These are phyloP conservation scores for Dioctria linearis DNA, from an alignment of 2,888 invertebrate genomes.

Conservation along the genomic window DNA sequence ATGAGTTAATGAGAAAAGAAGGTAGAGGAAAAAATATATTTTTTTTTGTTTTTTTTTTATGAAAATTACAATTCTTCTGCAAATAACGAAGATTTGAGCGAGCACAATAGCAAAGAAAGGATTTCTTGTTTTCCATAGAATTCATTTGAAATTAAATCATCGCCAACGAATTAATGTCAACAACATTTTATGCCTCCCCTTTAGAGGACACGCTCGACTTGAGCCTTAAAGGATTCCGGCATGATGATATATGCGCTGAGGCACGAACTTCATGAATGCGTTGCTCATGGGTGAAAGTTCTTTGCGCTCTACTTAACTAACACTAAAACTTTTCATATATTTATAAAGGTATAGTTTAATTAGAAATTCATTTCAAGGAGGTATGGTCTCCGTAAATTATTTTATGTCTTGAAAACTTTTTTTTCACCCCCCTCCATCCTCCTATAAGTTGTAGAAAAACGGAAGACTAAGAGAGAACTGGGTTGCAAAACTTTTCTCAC, in stretches of 20 bases:
- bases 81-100: background rate
- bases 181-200: conserved; percentile 9
- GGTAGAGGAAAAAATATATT: background rate
- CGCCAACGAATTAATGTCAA: conserved; percentile 28
- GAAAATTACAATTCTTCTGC: background rate
- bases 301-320: conserved; percentile 33
- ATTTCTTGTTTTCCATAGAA: conserved; percentile 4
- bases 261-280: conserved; percentile 14
- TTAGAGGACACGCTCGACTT: conserved; percentile 7
- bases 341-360: conserved; percentile 37
- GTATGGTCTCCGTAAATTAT: conserved; percentile 21
- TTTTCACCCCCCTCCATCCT: background rate
- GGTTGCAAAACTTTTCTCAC: background rate
- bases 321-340: conserved; percentile 7
- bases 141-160: conserved; percentile 20
- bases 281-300: conserved; percentile 9
- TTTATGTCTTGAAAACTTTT: conserved; percentile 3
- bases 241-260: background rate
- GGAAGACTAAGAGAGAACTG: too few species aligned
- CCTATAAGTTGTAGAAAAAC: too few species aligned
- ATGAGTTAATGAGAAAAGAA: background rate
- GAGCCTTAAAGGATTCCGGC: background rate
- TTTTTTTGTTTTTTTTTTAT: background rate
- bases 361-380: conserved; percentile 36
- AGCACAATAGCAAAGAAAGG: conserved; percentile 1